Base-by-base conservation (phyloP, 2,888 invertebrate species). In the Fissipunctia ypsillon region DNA sequence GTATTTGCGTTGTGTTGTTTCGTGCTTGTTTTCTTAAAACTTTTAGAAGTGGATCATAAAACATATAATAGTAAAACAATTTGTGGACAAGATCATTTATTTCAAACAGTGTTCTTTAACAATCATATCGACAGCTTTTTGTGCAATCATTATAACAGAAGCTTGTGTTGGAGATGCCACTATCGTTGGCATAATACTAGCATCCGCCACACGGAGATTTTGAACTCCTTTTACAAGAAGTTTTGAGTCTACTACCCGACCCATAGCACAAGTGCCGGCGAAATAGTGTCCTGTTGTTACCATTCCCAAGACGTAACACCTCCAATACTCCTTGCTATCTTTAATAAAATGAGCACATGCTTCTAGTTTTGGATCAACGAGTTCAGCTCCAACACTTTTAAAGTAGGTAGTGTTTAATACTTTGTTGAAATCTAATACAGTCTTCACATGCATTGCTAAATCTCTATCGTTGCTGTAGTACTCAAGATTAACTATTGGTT, bases 231-330 rank as follows among this genome's bases (percentile, higher is more conserved):
- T 41, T 1, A 79, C 73, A 6, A 43, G 28, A 6, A 75, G 28
- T 2, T 65, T 65, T 4, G 64, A 65, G 16, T 75, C 28, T 22
- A 78, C 67, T 14, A 78, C 73, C 14, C 14, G 28, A 14, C 79
- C 79, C 79, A 78, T 78, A 25, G 64, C 73, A 67, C 73, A 79
- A 31, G 79, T 79, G 7, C 79, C 73, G 9, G 22, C 60, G n/a
- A 31, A 69, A 48, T 73, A 78, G 45, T 69, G 48, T 3, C 56
- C 57, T 1, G 69, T 43, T 0, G 59, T 35, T 31, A 48, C 60
- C 54, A 76, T 77, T 7, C 38, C 48, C 41, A n/a, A 22, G 4
- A 0, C 69, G 52, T 76, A 76, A 66, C 76, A 77, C 4, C 43
- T 54, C 50, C 64, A 65, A 41, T 76, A 69, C 7, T 65, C 61